Base-by-base conservation (phyloP, 1,140 invertebrate genomes). In the Anastrepha ludens region DNA sequence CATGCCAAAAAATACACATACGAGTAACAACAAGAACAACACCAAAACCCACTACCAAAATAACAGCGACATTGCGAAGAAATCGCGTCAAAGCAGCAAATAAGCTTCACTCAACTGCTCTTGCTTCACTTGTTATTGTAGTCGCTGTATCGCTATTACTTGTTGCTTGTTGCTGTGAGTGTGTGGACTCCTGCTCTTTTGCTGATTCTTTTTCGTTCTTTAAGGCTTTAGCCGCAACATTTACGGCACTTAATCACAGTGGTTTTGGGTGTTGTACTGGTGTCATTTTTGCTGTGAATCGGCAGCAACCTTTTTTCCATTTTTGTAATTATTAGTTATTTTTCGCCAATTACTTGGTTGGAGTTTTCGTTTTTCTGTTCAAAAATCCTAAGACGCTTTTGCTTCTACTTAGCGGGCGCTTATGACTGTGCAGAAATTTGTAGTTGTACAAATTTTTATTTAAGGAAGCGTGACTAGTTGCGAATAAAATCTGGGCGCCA, bases 1-100 rank as follows among this genome's bases (percentile, higher is more conserved):
- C 91, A 89, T 39, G 41, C 91, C 90, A 89, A 91, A 91, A 91
- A 91, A 90, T 89, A 74, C 17, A 85, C 41, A 47, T 8, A 67
- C 39, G 29, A 65, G 15, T 17, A 65, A 65, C 88, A 91, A 89
- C 89, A 90, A 62, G 11, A 41, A 2, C 13, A 70, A 62, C 60
- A n/a, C 7, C 11, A 17, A 62, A 62, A 62, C 60, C 60, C 60
- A 62, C 60, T 17, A 13, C 17, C 60, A 62, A 62, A 62, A 62
- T 55, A 62, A 11, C 15, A n/a, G 60, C 60, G 60, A 62, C 13
- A 62, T 11, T 13, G 15, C 15, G 3, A 62, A 62, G 17, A 55
- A 62, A 62, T 4, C 60, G 60, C 11, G 17, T 62, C 50, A 55
- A 62, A 62, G 8, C 11, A 0, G 17, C 17, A 13, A 62, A 62